Base-by-base conservation (phyloP, 1,140 invertebrate species). In the Hestina assimilis region DNA sequence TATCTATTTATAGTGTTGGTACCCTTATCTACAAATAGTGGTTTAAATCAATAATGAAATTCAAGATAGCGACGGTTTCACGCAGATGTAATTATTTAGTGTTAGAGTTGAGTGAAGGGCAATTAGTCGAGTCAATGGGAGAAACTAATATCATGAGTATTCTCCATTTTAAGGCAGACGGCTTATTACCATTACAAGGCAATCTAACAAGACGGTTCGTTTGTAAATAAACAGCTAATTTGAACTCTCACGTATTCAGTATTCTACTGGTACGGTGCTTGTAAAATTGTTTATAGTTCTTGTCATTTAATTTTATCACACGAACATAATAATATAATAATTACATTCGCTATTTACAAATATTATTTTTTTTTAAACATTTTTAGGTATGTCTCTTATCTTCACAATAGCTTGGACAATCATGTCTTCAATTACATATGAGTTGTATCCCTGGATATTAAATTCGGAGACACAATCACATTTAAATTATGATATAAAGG, bases 171-270 rank as follows among this genome's bases (percentile, higher is more conserved):
- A 33, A 42, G 31, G 38, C 48, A 46, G 42, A 40, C 48, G 14
- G 48, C 48, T 59, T 60, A 80, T 83, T 79, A 79, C 58, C 79
- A 83, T 80, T 61, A 83, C 79, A 80, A 80, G 72, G 57, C 59
- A 19, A 31, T 23, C 75, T 75, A 76, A 83, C 73, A 63, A 74
- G 67, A 33, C 23, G 41, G 23, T 51, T 63, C 38, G 42, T 26
- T 33, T 38, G 48, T 55, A 69, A 70, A 76, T 58, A 74, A 62
- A 63, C 59, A 54, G 46, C 63, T 69, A 74, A 78, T 76, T 78
- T 66, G 26, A 60, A 66, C 59, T 59, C 40, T 59, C 47, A 31
- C 15, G 15, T 51, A 51, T 28, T 33, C 38, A 17, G 46, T 42
- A 35, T 38, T 42, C 24, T 28, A 12, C 11, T 21, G 40, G n/a